Evolutionary conservation across 2,797 vertebrate genomes (phyloP).

Genomic region (Myripristis jacobus): DNA sequence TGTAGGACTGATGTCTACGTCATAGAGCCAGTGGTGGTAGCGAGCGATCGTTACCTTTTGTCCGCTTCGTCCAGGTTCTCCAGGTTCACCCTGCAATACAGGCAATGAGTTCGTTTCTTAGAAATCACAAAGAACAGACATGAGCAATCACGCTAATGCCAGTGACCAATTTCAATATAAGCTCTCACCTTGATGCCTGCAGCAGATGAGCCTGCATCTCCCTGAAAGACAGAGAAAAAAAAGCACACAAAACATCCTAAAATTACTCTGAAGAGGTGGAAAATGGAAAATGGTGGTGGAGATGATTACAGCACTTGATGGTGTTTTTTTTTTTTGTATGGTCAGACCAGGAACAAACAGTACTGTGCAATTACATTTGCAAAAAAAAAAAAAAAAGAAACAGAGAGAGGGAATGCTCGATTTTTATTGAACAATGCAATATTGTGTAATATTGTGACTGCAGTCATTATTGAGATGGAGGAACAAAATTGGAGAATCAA

Average conservation of each 20-base stretch:
- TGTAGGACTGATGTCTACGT: background rate
- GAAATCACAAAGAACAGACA: background rate
- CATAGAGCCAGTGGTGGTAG: background rate
- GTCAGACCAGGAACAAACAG: conserved; percentile 9
- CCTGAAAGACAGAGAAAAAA: conserved; percentile 78
- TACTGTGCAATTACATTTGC: conserved; percentile 14
- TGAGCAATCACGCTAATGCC: background rate
- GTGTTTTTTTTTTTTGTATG: conserved; percentile 2
- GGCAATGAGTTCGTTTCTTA: conserved; percentile 26
- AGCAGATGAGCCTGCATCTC: conserved; percentile 95
- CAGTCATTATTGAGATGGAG: conserved; percentile 24
- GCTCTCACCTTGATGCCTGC: conserved; percentile 97
- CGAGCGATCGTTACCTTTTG: conserved; percentile 88
- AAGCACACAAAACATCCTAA: background rate
- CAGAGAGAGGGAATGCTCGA: background rate
- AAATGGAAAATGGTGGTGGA: background rate
- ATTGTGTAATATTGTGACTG: conserved; percentile 28
- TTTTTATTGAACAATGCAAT: conserved; percentile 44
- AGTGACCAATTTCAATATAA: background rate
- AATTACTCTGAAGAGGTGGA: conserved; percentile 10
- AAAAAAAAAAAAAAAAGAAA: conserved; percentile 25
- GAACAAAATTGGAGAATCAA: conserved; percentile 18
- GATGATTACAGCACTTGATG: background rate
- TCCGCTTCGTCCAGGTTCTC: conserved; percentile 92
- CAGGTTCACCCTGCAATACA: conserved; percentile 92